phyloP scores from a whole-genome alignment of 2,888 invertebrate species.

The Cordilura impudica region DNA sequence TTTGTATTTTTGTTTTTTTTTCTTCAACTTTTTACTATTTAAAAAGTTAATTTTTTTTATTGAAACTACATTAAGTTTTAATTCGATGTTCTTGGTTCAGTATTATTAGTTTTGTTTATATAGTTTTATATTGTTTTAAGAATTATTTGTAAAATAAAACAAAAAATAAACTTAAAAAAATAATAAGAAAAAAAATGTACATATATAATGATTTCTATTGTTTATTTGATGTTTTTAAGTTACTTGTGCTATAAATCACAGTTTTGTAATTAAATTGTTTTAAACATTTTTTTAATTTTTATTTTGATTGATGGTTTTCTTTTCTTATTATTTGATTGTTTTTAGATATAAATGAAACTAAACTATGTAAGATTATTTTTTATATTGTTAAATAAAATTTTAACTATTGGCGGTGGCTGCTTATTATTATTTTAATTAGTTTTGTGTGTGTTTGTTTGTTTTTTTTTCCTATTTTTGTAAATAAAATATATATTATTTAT shows the following conservation, averaged over 20 bases:
- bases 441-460: constrained; percentile 30
- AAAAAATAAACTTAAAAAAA: background rate
- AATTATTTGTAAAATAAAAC: background rate
- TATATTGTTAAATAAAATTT: constrained; percentile 49
- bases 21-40: constrained; percentile 39
- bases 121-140: constrained; percentile 34
- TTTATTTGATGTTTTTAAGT: constrained; percentile 34
- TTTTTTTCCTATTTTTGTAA: constrained; percentile 36
- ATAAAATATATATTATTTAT: constrained; percentile 48
- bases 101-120: constrained; percentile 65
- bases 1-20: constrained; percentile 49
- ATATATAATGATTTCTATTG: constrained; percentile 46
- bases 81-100: constrained; percentile 76
- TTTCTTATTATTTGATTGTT: constrained; percentile 44
- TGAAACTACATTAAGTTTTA: constrained; percentile 72
- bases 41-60: constrained; percentile 58
- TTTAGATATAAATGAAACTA: constrained; percentile 29
- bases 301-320: constrained; percentile 40
- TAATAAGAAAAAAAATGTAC: background rate
- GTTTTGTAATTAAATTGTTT: constrained; percentile 47
- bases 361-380: constrained; percentile 14
- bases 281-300: constrained; percentile 19
- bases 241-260: constrained; percentile 60
- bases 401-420: constrained; percentile 64
- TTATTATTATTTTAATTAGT: constrained; percentile 46